Conservation (phyloP, 2,888 invertebrate species). For the Eupithecia dodoneata region DNA sequence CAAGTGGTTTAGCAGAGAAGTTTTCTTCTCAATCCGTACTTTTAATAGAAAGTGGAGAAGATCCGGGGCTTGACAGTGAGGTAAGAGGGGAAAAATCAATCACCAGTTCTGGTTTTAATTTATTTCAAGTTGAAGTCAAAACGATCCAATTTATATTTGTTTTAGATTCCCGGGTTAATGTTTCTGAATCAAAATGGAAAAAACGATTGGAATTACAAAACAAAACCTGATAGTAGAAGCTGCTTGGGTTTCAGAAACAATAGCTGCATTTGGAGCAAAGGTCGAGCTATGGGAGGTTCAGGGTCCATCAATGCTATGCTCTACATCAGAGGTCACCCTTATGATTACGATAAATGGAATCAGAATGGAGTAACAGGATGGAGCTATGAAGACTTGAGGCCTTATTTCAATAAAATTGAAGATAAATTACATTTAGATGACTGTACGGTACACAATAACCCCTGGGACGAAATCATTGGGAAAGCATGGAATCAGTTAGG, state of each 20-base stretch:
- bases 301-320: constrained; percentile 86
- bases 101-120: not conserved
- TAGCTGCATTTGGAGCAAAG: constrained; percentile 85
- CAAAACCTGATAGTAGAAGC: constrained; percentile 57
- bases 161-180: constrained; percentile 64
- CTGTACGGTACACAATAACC: constrained; percentile 32
- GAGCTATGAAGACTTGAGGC: constrained; percentile 71
- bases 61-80: constrained; percentile 73
- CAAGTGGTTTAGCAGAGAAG: constrained; percentile 67
- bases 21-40: constrained; percentile 60
- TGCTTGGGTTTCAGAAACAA: constrained; percentile 45
- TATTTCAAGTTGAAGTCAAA: not conserved
- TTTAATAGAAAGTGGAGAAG: constrained; percentile 78
- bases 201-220: constrained; percentile 83
- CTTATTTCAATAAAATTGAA: constrained; percentile 49
- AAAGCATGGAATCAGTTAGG: constrained; percentile 73
- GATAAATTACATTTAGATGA: constrained; percentile 20
- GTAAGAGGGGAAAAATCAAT: constrained; percentile 57
- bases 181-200: constrained; percentile 55
- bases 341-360: constrained; percentile 84
- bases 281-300: constrained; percentile 86
- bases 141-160: not conserved
- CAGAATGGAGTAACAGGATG: constrained; percentile 78
- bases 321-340: constrained; percentile 82
- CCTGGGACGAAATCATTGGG: constrained; percentile 49